Evolutionary conservation across 2,888 invertebrate genomes (phyloP), one percentile per base, ranked within the genome.

Genomic region (Drosophila emarginata): DNA sequence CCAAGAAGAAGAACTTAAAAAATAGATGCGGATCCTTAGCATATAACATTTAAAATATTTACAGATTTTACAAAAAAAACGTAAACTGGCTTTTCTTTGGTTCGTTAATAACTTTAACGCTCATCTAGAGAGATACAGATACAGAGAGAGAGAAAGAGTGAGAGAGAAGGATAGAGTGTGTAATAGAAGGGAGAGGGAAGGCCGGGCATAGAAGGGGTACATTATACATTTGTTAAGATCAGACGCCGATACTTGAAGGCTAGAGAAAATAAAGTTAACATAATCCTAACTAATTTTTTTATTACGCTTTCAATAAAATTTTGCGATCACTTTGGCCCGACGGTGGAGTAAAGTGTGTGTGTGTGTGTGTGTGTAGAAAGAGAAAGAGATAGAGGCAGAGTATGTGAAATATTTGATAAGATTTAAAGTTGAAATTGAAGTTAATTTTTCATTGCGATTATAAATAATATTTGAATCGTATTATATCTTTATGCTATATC

Each of bases 71-170:
- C 45, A 45, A 45, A 45, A 40, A 45, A 45, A 45, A 45, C 45
- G 11, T 45, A 45, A 45, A 45, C 45, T 45, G 45, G 45, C 21
- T 45, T 45, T 45, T 45, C 45, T 45, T 45, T 45, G 45, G 45
- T 45, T 45, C 45, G 45, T 45, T 45, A 45, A 45, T 45, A 45
- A 45, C 45, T 45, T 45, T 45, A 45, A 45, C 45, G 45, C 45
- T 45, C 45, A 45, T 21, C 18, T 45, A 11, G 21, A 9, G 21
- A 21, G 12, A 45, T 18, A 12, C 11, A 18, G 18, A 45, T 9
- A 18, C 1, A 45, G 3, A 45, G 45, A 45, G 11, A 21, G 45
- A 12, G 18, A 45, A 11, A 14, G 45, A 9, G 4, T 11, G 21
- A 11, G 18, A 45, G 4, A 12, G 45, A 2, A 32, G 32, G 32